Evolutionary conservation across 1,140 invertebrate species (phyloP).

Genomic region (Dendroctonus valens): DNA sequence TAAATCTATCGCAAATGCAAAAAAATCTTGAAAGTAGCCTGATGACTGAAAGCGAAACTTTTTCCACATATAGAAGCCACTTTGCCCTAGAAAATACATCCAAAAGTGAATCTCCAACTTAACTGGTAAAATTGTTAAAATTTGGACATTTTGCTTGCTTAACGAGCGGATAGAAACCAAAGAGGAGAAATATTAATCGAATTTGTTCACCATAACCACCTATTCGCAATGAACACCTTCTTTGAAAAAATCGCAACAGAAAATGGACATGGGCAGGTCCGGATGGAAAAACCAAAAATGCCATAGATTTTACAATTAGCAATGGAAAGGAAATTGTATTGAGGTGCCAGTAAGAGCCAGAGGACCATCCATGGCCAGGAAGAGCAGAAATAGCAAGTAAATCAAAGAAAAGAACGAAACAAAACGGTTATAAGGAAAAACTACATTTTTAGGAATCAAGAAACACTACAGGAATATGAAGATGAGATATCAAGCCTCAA

Average conservation of each 20-base stretch:
- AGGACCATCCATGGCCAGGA: neutral
- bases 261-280: neutral
- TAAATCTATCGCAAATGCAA: too few relatives aligned
- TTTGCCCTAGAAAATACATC: too few relatives aligned
- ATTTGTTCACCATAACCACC: neutral
- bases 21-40: too few relatives aligned
- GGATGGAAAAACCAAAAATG: neutral
- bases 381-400: neutral
- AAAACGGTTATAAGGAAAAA: neutral
- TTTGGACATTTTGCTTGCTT: too few relatives aligned
- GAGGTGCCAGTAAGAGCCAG: too few relatives aligned
- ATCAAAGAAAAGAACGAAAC: slow-evolving; percentile 5
- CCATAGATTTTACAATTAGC: neutral
- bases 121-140: too few relatives aligned
- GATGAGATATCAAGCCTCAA: neutral
- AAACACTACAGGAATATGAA: neutral
- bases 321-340: neutral
- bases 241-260: neutral
- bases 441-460: too few relatives aligned
- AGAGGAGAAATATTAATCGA: neutral
- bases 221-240: neutral
- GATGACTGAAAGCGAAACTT: too few relatives aligned
- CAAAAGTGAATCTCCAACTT: too few relatives aligned
- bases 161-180: too few relatives aligned
- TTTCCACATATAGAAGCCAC: too few relatives aligned